Evolutionary conservation across 2,113 vertebrate species (phyloP).

Genomic region (Stomatorhinus ivindoensis): DNA sequence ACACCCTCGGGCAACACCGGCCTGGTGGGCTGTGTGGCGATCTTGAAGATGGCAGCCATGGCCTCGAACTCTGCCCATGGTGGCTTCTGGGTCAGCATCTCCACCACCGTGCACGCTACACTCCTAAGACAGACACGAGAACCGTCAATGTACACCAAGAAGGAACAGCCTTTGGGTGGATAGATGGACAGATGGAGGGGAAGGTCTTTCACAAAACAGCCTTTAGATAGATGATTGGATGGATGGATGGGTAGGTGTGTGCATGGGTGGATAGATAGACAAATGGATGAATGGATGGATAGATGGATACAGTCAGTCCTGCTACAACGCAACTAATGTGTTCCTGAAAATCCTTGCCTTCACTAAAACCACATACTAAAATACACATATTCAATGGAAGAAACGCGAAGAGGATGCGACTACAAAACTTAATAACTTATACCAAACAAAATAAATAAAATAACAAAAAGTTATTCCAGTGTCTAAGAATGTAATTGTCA

Average conservation of each 20-base stretch:
- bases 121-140: conserved; percentile 58
- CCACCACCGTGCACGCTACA: conserved; percentile 82
- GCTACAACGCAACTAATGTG: not conserved
- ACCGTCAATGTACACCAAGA: not conserved
- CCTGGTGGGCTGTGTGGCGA: conserved; percentile 83
- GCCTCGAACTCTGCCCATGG: conserved; percentile 86
- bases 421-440: not conserved
- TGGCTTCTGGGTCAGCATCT: conserved; percentile 86
- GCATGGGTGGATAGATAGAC: not conserved
- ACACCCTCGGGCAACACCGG: conserved; percentile 72
- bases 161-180: not conserved
- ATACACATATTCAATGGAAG: not conserved
- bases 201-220: not conserved
- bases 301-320: not conserved
- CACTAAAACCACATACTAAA: not conserved
- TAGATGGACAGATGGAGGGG: not conserved
- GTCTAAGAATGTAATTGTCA: not conserved
- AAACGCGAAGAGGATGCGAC: not conserved
- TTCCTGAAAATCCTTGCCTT: not conserved
- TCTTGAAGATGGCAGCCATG: conserved; percentile 89
- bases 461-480: not conserved
- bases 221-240: not conserved
- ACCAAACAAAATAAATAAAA: not conserved
- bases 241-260: not conserved
- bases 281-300: not conserved